A percentile compares a stretch with the other conserved stretches of the same genome.
Evolutionary conservation across 2,113 vertebrate species (phyloP).

Genomic region (Anser brachyrhynchus): DNA sequence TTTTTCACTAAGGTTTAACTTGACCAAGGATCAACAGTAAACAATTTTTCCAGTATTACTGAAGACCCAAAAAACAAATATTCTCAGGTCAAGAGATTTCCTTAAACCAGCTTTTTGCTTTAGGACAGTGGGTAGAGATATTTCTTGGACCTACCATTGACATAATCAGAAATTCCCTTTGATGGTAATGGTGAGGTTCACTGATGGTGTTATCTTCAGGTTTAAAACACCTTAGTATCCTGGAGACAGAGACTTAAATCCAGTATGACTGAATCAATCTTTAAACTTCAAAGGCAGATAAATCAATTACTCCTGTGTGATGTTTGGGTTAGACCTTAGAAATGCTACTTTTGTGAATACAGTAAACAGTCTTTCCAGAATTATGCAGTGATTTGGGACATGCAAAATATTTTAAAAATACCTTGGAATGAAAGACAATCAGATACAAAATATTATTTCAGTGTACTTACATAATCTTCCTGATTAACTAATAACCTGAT

Average conservation of each 20-base stretch:
- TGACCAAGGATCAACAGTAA: background rate
- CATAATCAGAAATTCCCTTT: constrained; percentile 12
- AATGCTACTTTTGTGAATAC: background rate
- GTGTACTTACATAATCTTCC: background rate
- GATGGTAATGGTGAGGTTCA: background rate
- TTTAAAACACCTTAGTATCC: background rate
- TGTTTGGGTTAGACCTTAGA: background rate
- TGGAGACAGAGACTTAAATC: background rate
- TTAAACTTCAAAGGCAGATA: constrained; percentile 32
- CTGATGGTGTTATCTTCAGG: background rate
- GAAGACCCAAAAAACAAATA: background rate
- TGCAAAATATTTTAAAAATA: background rate
- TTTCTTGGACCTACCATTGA: background rate
- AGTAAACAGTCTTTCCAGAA: background rate
- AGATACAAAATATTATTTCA: background rate
- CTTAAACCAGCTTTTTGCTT: background rate
- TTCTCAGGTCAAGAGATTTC: background rate
- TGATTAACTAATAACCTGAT: background rate
- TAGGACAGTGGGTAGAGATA: background rate
- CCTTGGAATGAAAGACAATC: background rate
- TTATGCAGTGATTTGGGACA: background rate
- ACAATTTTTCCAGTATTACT: background rate
- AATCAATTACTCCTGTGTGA: background rate
- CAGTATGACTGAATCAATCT: constrained; percentile 7
- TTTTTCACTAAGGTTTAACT: background rate